phyloP scores from a whole-genome alignment of 2,888 invertebrate species.

The Drosophila fulvimacula region DNA sequence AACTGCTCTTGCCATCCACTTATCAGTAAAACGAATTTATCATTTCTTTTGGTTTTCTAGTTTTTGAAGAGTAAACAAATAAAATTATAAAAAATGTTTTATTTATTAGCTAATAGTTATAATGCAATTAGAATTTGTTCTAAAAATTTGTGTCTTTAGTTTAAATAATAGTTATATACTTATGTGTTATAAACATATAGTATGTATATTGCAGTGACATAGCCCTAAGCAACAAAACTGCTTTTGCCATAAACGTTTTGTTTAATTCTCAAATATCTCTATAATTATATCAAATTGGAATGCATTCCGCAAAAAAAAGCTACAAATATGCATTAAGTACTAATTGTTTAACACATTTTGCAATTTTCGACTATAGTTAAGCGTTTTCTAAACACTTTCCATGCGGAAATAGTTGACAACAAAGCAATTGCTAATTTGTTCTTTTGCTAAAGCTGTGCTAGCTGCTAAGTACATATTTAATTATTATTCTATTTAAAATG shows the following conservation, averaged over 20 bases:
- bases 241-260: constrained; percentile 35
- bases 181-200: constrained; percentile 43
- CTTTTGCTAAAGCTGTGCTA: constrained; percentile 70
- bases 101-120: constrained; percentile 70
- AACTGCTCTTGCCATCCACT: neutral
- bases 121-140: constrained; percentile 72
- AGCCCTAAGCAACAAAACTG: constrained; percentile 41
- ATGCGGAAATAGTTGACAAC: constrained; percentile 64
- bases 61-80: constrained; percentile 50
- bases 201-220: constrained; percentile 64
- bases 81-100: constrained; percentile 59
- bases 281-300: constrained; percentile 16
- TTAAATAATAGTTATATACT: constrained; percentile 47
- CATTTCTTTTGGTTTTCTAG: constrained; percentile 1
- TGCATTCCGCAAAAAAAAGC: constrained; percentile 52
- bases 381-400: constrained; percentile 61
- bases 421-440: constrained; percentile 74
- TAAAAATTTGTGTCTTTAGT: constrained; percentile 54
- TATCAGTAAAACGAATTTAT: neutral
- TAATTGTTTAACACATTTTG: constrained; percentile 49
- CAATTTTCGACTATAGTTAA: constrained; percentile 45
- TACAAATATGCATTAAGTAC: constrained; percentile 56
- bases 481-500: constrained; percentile 30
- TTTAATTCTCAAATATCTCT: constrained; percentile 40
- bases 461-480: constrained; percentile 58